phyloP scores from a whole-genome alignment of 1,140 invertebrate genomes.

The Drosophila arizonae region DNA sequence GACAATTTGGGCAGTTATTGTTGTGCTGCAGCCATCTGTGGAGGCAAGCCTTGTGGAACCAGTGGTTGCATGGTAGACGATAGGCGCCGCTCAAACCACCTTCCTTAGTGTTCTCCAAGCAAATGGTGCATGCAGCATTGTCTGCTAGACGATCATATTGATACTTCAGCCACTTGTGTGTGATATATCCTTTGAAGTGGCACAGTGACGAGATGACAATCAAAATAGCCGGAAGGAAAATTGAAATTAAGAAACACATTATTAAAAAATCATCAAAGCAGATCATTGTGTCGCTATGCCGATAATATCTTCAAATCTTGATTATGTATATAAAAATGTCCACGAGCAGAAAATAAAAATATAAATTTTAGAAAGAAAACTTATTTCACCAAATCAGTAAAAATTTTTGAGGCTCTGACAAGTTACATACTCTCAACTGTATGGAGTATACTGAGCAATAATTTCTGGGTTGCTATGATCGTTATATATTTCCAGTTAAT shows the following conservation, averaged over 20 bases:
- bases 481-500: no score
- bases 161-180: not conserved
- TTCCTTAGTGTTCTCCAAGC: not conserved
- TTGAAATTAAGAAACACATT: not conserved
- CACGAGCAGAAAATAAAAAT: not conserved
- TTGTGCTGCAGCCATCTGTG: not conserved
- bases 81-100: not conserved
- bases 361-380: not conserved
- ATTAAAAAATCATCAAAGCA: not conserved
- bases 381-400: no score
- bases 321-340: no score
- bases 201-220: not conserved
- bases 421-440: no score
- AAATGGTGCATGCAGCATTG: not conserved
- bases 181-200: not conserved
- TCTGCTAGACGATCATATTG: not conserved
- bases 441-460: no score
- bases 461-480: not conserved
- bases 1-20: conserved; percentile 24
- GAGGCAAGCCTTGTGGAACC: conserved; percentile 28
- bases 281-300: not conserved
- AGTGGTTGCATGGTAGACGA: conserved; percentile 17
- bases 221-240: not conserved
- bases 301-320: no score
- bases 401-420: no score